These are phyloP conservation scores for Nasonia giraulti DNA, from an alignment of 1,140 invertebrate species.

Conservation along the genomic window DNA sequence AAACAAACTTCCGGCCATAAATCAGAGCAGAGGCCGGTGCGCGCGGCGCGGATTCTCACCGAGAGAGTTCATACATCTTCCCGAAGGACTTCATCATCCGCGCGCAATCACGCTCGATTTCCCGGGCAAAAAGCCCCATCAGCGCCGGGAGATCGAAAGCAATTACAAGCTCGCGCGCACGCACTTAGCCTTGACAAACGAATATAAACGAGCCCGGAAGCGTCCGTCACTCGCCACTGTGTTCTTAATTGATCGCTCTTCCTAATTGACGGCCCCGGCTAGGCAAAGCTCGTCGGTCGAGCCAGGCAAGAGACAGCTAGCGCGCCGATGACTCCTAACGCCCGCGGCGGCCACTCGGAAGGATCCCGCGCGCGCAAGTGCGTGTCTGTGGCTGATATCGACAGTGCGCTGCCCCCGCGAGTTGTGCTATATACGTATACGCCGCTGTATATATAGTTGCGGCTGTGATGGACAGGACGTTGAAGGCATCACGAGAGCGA, in stretches of 20 bases:
- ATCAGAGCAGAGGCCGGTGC: neutral
- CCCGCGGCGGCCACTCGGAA: neutral
- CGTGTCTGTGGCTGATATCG: slow-evolving; percentile 30
- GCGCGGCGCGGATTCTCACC: neutral
- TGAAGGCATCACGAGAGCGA: slow-evolving; percentile 16
- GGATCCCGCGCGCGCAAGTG: neutral
- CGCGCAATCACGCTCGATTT: neutral
- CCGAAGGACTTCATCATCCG: neutral
- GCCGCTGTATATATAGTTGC: neutral
- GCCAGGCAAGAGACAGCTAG: neutral
- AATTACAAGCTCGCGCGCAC: neutral
- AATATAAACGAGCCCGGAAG: neutral
- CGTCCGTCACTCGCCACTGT: neutral
- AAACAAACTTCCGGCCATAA: neutral
- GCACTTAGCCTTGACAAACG: neutral
- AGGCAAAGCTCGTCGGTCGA: neutral
- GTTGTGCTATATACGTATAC: neutral
- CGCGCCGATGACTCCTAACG: neutral
- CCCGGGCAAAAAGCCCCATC: neutral
- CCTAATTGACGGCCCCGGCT: neutral
- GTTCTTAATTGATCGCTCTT: slow-evolving; percentile 19
- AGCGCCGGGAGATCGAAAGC: neutral
- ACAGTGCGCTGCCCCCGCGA: neutral
- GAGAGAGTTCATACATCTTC: neutral
- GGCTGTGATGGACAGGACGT: slow-evolving; percentile 28